A percentile compares a stretch with the other conserved stretches of the same genome.
phyloP scores from a whole-genome alignment of 2,888 invertebrate species.

The Xylota sylvarum region DNA sequence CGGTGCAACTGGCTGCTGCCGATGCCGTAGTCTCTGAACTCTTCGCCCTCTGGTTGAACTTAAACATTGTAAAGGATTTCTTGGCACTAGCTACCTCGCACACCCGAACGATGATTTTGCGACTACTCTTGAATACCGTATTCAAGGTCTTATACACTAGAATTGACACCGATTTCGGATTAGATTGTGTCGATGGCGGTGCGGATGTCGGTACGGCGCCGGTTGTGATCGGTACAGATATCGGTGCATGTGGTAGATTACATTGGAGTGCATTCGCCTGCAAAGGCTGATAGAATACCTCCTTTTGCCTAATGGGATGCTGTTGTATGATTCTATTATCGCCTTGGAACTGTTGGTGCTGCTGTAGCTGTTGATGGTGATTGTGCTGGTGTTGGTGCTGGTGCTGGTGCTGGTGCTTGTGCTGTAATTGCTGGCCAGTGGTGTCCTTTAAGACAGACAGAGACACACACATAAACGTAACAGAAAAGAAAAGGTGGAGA shows the following conservation, averaged over 20 bases:
- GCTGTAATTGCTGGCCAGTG: constrained; percentile 77
- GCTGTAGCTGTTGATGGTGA: constrained; percentile 54
- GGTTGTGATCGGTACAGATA: constrained; percentile 67
- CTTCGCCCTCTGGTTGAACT: constrained; percentile 85
- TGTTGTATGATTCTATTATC: constrained; percentile 77
- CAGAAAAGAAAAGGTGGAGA: constrained; percentile 58
- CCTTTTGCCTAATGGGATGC: constrained; percentile 68
- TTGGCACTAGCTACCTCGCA: constrained; percentile 85
- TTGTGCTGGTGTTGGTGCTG: constrained; percentile 32
- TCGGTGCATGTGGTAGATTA: constrained; percentile 65
- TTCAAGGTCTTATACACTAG: constrained; percentile 85
- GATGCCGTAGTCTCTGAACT: constrained; percentile 85
- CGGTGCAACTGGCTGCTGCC: constrained; percentile 91
- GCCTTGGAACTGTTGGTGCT: constrained; percentile 81
- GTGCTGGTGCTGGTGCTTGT: constrained; percentile 77
- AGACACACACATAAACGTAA: constrained; percentile 70
- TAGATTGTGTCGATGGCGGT: constrained; percentile 79
- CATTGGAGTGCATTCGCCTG: constrained; percentile 72
- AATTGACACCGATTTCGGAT: constrained; percentile 84
- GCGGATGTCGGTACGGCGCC: constrained; percentile 72
- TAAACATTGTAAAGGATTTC: constrained; percentile 89
- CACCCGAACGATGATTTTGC: constrained; percentile 85
- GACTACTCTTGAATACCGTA: constrained; percentile 85
- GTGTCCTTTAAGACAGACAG: constrained; percentile 75
- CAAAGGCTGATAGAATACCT: constrained; percentile 75